phyloP scores from a whole-genome alignment of 2,113 vertebrate species.

The Rhinichthys klamathensis region DNA sequence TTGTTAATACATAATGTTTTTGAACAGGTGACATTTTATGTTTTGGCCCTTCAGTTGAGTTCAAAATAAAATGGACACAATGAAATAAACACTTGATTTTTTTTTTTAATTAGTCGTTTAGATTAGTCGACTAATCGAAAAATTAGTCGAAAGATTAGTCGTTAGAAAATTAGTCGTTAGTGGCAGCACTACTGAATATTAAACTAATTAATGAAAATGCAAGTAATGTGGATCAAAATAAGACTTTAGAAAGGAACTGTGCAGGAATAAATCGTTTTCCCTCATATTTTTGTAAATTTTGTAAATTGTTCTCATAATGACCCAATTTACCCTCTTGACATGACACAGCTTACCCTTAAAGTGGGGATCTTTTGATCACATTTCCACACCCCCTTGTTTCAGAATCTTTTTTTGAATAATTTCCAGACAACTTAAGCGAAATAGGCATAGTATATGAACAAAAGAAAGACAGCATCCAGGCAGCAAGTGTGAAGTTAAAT shows the following conservation, averaged over 20 bases:
- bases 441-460: background rate
- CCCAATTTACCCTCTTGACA: background rate
- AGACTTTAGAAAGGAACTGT: background rate
- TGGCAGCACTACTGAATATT: too few species aligned
- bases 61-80: too few species aligned
- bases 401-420: background rate
- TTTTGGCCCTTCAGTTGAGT: too few species aligned
- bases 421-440: background rate
- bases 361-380: background rate
- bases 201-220: background rate
- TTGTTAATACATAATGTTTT: too few species aligned
- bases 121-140: too few species aligned
- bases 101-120: too few species aligned
- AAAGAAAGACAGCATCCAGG: slow-evolving; percentile 6
- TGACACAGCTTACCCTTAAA: background rate
- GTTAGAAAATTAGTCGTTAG: too few species aligned
- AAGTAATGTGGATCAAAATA: background rate
- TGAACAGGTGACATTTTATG: too few species aligned
- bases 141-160: too few species aligned
- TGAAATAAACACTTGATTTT: too few species aligned
- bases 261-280: background rate
- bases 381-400: background rate
- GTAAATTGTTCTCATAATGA: background rate
- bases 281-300: background rate
- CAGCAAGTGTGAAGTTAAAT: slow-evolving; percentile 16